Conservation (phyloP, 2,113 vertebrate species). For the Phalacrocorax pelagicus region DNA sequence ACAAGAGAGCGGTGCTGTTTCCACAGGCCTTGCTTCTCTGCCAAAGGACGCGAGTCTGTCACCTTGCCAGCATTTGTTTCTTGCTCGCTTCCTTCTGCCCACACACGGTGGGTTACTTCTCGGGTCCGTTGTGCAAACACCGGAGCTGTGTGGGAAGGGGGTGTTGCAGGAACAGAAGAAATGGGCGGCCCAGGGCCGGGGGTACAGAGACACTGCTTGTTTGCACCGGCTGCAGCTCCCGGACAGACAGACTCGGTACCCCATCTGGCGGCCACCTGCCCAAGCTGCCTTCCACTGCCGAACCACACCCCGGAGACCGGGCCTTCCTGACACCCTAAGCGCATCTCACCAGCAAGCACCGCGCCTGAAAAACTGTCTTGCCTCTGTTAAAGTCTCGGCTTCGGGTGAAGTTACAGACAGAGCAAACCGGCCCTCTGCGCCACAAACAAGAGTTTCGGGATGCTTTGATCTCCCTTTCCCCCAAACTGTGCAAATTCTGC, state of each 20-base stretch:
- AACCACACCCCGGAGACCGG: fast-evolving
- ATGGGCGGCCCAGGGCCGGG: neutral
- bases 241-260: neutral
- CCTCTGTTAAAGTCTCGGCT: neutral
- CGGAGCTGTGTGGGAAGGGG: neutral
- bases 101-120: fast-evolving
- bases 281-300: too few species aligned
- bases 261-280: neutral
- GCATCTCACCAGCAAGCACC: too few species aligned
- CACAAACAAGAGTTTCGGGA: fast-evolving
- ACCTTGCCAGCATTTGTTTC: neutral
- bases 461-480: neutral
- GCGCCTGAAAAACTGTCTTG: too few species aligned
- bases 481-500: neutral
- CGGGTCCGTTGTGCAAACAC: fast-evolving
- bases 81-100: neutral
- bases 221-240: neutral
- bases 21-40: neutral
- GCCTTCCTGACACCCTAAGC: neutral
- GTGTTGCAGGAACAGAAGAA: neutral
- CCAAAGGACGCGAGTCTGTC: neutral
- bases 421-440: neutral
- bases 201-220: neutral
- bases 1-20: too few species aligned
- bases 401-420: fast-evolving